These are phyloP conservation scores for Petrolisthes cinctipes DNA, from an alignment of 2,888 invertebrate species.

Conservation along the genomic window DNA sequence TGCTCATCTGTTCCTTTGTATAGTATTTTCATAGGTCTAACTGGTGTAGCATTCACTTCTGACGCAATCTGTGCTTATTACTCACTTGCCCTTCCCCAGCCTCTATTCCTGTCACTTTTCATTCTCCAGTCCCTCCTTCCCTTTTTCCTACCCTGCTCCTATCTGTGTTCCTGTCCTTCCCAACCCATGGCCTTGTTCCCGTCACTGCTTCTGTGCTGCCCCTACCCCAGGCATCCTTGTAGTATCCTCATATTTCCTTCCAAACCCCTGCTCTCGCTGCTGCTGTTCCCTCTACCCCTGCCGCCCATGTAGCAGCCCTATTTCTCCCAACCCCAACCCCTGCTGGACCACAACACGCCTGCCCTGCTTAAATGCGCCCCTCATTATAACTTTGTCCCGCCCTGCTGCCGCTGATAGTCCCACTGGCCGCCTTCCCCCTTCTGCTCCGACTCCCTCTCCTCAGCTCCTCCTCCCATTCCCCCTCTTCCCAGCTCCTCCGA, in stretches of 20 bases:
- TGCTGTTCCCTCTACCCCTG: neutral
- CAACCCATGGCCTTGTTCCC: neutral
- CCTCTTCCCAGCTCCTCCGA: too few species aligned
- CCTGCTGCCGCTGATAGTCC: too few species aligned
- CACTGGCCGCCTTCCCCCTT: too few species aligned
- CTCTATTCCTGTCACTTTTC: neutral
- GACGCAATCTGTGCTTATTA: neutral
- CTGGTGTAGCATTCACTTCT: too few species aligned
- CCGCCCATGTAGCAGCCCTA: neutral
- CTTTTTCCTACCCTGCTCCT: neutral
- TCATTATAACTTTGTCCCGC: too few species aligned
- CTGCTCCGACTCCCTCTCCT: too few species aligned
- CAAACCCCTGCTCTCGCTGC: neutral
- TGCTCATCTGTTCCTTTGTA: too few species aligned
- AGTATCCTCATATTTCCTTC: neutral
- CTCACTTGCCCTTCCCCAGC: neutral
- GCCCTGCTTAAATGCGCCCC: too few species aligned
- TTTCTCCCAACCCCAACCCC: neutral
- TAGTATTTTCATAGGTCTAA: too few species aligned
- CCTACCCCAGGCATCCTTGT: neutral
- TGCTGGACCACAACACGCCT: too few species aligned
- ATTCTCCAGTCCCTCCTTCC: too few species aligned
- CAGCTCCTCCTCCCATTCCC: too few species aligned
- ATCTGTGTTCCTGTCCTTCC: neutral
- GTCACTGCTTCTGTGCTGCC: neutral